Conservation (phyloP, 1,140 invertebrate genomes). For the Musca domestica region DNA sequence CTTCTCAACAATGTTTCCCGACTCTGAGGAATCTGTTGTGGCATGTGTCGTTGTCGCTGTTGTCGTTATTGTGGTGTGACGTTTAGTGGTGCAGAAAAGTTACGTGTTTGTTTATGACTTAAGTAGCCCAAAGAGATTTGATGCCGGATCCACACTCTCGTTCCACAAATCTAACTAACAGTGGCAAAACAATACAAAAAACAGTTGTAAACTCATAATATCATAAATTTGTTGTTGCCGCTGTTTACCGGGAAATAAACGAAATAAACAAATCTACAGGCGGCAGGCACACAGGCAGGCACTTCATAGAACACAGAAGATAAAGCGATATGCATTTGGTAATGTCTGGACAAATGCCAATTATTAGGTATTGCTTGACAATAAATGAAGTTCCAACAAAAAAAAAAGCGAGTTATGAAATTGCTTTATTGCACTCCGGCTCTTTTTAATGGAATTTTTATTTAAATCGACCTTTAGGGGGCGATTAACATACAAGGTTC, state of each 20-base stretch:
- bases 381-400: background rate
- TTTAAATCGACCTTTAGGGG: constrained; percentile 13
- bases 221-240: constrained; percentile 4
- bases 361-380: background rate
- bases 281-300: background rate
- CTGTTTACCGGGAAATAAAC: background rate
- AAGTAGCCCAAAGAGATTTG: constrained; percentile 20
- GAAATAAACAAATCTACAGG: background rate
- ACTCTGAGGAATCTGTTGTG: no score
- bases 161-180: background rate
- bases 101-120: constrained; percentile 14
- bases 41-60: no score
- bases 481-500: background rate
- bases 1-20: no score
- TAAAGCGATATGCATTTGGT: background rate
- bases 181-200: background rate
- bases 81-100: background rate
- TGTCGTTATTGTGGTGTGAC: no score
- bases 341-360: constrained; percentile 10
- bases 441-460: constrained; percentile 19
- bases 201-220: constrained; percentile 17
- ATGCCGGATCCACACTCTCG: background rate
- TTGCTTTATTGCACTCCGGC: background rate
- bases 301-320: background rate
- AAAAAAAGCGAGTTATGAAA: background rate